phyloP scores from a whole-genome alignment of 2,113 vertebrate genomes.

The Callipepla californica region DNA sequence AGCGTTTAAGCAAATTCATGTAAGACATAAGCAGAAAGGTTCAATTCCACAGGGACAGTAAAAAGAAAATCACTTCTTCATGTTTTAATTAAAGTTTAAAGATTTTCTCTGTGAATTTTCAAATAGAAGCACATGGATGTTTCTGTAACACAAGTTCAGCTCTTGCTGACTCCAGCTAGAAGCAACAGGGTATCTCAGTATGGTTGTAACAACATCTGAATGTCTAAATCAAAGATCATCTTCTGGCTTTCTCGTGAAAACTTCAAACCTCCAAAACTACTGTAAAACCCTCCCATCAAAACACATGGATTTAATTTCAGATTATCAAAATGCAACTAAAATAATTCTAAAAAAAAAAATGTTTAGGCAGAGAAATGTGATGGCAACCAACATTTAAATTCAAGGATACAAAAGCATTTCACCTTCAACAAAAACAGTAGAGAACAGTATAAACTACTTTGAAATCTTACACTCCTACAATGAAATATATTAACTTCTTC shows the following conservation, averaged over 20 bases:
- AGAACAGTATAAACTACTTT: background rate
- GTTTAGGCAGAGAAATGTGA: background rate
- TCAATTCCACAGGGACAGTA: background rate
- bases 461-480: background rate
- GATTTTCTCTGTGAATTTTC: background rate
- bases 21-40: background rate
- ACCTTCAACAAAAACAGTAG: background rate
- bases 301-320: background rate
- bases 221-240: background rate
- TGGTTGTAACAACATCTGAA: background rate
- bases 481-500: background rate
- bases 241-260: background rate
- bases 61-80: background rate
- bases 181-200: background rate
- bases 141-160: background rate
- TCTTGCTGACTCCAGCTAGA: background rate
- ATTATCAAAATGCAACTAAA: constrained; percentile 2
- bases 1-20: background rate
- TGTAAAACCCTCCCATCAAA: background rate
- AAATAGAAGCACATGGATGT: background rate
- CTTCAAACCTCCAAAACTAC: background rate
- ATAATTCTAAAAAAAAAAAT: background rate
- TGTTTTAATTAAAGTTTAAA: background rate
- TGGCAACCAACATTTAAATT: background rate
- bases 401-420: background rate